Evolutionary conservation across 2,797 vertebrate species (phyloP).

Genomic region (Manis pentadactyla): DNA sequence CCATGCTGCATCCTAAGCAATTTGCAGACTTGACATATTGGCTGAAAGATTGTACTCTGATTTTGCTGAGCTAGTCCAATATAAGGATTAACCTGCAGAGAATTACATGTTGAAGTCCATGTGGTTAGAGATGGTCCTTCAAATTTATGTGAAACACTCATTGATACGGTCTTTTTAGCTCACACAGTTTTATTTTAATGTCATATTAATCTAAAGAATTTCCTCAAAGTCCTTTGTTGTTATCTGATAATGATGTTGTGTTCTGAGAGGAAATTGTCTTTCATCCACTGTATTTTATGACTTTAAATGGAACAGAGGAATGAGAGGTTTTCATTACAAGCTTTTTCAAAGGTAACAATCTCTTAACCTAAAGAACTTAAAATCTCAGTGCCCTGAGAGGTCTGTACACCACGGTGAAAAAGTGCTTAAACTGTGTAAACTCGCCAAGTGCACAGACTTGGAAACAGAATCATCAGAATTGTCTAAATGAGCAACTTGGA

Average conservation of each 20-base stretch:
- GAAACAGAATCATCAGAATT: background rate
- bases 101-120: background rate
- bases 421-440: background rate
- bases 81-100: background rate
- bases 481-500: background rate
- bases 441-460: background rate
- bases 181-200: conserved; percentile 29
- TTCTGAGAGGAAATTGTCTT: conserved; percentile 17
- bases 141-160: rapidly evolving
- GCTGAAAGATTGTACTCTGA: background rate
- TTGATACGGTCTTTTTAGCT: background rate
- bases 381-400: background rate
- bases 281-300: conserved; percentile 59
- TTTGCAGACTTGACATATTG: background rate
- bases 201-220: conserved; percentile 61
- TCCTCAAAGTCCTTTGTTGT: conserved; percentile 46
- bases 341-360: conserved; percentile 11
- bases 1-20: background rate
- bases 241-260: conserved; percentile 23
- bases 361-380: conserved; percentile 40
- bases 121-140: background rate
- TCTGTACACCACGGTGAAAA: background rate
- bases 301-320: conserved; percentile 5
- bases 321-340: conserved; percentile 68
- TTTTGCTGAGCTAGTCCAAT: background rate